Conservation (phyloP, 2,797 vertebrate species). For the Toxotes lorentzi region DNA sequence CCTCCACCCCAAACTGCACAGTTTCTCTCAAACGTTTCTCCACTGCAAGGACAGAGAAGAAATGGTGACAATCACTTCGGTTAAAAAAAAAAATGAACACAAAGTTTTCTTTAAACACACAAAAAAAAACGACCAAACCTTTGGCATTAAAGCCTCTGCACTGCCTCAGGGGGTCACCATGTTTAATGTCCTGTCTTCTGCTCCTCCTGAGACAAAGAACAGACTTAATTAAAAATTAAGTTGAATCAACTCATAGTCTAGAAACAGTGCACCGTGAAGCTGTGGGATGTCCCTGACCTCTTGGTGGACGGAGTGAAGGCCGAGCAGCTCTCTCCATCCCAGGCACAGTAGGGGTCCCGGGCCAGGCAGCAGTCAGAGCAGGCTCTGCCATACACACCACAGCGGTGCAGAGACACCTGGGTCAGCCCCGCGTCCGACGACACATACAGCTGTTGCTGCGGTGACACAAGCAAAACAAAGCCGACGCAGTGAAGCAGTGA, state of each 20-base stretch:
- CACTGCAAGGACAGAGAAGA: conserved; percentile 68
- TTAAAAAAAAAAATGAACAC: neutral
- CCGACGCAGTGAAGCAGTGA: neutral
- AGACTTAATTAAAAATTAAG: neutral
- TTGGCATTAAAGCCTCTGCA: conserved; percentile 91
- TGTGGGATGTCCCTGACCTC: conserved; percentile 73
- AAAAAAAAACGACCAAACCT: conserved; percentile 68
- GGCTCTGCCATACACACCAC: conserved; percentile 87
- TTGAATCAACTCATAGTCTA: neutral
- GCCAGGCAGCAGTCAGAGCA: conserved; percentile 92
- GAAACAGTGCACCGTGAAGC: neutral
- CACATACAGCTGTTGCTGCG: conserved; percentile 91
- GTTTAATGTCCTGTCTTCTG: conserved; percentile 90
- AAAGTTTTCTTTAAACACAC: neutral
- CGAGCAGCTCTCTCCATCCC: conserved; percentile 90
- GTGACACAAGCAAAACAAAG: conserved; percentile 40
- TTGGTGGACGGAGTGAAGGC: conserved; percentile 89
- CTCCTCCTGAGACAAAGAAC: conserved; percentile 84
- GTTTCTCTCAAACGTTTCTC: conserved; percentile 88
- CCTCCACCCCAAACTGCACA: conserved; percentile 90
- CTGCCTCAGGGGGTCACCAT: conserved; percentile 89
- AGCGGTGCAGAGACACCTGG: conserved; percentile 91
- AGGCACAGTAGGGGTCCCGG: conserved; percentile 91
- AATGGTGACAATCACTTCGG: neutral
- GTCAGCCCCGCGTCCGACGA: conserved; percentile 89